Conservation (phyloP, 1,140 invertebrate species). For the Lordiphosa stackelbergi region DNA sequence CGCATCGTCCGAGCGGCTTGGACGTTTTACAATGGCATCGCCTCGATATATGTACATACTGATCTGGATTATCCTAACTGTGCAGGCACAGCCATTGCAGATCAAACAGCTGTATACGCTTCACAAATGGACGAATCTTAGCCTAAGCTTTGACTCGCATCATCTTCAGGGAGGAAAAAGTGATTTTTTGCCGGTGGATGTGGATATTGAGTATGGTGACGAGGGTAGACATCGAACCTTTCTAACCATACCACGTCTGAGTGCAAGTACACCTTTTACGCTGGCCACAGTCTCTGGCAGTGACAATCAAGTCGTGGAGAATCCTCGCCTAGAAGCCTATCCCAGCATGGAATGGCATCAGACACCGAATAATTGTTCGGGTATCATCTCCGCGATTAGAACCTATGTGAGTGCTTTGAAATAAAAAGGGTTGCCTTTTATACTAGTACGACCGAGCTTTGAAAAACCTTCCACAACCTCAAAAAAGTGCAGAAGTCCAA, state of each 20-base stretch:
- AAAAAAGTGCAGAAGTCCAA: too few relatives aligned
- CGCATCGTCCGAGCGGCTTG: constrained; percentile 39
- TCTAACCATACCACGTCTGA: constrained; percentile 85
- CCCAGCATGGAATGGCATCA: constrained; percentile 78
- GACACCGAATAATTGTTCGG: constrained; percentile 78
- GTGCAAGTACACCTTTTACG: constrained; percentile 82
- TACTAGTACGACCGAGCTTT: too few relatives aligned
- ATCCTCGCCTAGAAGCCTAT: constrained; percentile 78
- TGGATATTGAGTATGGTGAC: constrained; percentile 82
- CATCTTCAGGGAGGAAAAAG: constrained; percentile 78
- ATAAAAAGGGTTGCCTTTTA: not conserved
- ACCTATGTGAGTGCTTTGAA: constrained; percentile 55
- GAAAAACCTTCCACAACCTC: too few relatives aligned
- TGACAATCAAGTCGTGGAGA: constrained; percentile 52
- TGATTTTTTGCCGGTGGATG: constrained; percentile 86
- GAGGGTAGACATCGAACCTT: constrained; percentile 80
- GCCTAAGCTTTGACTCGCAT: constrained; percentile 77
- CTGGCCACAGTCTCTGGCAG: constrained; percentile 79
- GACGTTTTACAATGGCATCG: constrained; percentile 27
- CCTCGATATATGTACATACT: constrained; percentile 17
- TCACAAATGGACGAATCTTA: constrained; percentile 80
- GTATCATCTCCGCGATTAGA: constrained; percentile 79
- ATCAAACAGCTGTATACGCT: constrained; percentile 59
- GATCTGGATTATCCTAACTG: constrained; percentile 9
- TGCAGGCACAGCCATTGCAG: constrained; percentile 29